Conservation (phyloP, 2,113 vertebrate genomes). For the Cariama cristata region DNA sequence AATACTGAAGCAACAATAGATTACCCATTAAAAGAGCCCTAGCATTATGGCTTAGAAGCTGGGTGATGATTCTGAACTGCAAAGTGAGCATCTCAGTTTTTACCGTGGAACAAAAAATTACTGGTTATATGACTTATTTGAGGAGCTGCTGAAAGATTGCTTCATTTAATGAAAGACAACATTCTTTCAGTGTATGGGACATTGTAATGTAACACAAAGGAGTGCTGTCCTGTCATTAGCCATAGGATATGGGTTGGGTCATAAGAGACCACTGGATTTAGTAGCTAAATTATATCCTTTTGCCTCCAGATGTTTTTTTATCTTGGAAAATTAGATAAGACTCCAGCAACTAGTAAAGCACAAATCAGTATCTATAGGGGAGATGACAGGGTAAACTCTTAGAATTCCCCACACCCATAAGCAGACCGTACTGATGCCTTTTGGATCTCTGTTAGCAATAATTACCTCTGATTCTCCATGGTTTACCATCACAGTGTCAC, state of each 20-base stretch:
- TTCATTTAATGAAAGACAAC: neutral
- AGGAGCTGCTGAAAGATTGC: neutral
- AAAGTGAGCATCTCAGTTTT: neutral
- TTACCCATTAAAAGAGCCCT: neutral
- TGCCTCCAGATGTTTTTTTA: neutral
- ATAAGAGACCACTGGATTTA: neutral
- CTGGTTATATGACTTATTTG: neutral
- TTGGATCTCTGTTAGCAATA: neutral
- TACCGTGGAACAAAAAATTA: neutral
- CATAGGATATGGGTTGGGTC: neutral
- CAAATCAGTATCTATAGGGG: neutral
- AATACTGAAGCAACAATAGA: neutral
- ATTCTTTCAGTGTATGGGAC: neutral
- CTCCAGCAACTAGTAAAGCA: neutral
- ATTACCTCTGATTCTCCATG: neutral
- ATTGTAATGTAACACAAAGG: neutral
- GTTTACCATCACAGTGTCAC: neutral
- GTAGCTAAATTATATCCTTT: neutral
- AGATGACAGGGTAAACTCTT: neutral
- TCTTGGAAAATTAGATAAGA: neutral
- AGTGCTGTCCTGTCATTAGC: neutral
- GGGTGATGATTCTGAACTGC: neutral
- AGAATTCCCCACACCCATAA: neutral
- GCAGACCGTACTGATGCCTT: neutral
- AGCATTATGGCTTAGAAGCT: neutral